Conservation (phyloP, 2,797 vertebrate species). For the Coreius guichenoti region DNA sequence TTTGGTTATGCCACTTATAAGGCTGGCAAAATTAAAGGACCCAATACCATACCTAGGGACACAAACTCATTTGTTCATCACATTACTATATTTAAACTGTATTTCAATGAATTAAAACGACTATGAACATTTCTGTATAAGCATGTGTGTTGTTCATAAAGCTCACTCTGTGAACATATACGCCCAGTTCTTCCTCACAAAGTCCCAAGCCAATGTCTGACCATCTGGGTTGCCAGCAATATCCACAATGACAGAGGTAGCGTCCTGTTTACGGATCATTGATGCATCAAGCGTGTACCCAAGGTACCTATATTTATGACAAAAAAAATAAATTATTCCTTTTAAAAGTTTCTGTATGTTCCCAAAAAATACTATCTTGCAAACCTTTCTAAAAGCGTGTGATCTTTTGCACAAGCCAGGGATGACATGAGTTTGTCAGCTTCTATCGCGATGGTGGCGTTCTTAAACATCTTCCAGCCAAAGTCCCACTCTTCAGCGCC, state of each 20-base stretch:
- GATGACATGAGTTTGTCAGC: constrained; percentile 83
- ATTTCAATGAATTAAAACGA: not conserved
- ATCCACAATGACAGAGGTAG: constrained; percentile 81
- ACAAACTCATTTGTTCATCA: not conserved
- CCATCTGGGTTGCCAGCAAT: constrained; percentile 82
- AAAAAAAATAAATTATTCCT: not conserved
- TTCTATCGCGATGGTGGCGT: constrained; percentile 78
- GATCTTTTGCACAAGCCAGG: constrained; percentile 80
- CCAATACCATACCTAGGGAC: constrained; percentile 82
- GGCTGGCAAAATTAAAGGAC: constrained; percentile 87
- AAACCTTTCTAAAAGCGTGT: constrained; percentile 82
- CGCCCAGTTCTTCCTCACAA: constrained; percentile 83
- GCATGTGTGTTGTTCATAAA: not conserved
- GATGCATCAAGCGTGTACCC: constrained; percentile 78
- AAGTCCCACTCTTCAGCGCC: constrained; percentile 83
- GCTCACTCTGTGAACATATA: constrained; percentile 85
- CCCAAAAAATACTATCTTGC: not conserved
- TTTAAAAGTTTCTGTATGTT: not conserved
- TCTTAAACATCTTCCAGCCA: constrained; percentile 79
- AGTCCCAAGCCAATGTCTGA: constrained; percentile 86
- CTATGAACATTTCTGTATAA: not conserved
- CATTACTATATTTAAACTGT: not conserved
- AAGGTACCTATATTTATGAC: constrained; percentile 76
- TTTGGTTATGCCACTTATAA: constrained; percentile 81
- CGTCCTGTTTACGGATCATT: constrained; percentile 89